Base-by-base conservation (phyloP, 2,797 vertebrate genomes). In the Neoniphon sammara region DNA sequence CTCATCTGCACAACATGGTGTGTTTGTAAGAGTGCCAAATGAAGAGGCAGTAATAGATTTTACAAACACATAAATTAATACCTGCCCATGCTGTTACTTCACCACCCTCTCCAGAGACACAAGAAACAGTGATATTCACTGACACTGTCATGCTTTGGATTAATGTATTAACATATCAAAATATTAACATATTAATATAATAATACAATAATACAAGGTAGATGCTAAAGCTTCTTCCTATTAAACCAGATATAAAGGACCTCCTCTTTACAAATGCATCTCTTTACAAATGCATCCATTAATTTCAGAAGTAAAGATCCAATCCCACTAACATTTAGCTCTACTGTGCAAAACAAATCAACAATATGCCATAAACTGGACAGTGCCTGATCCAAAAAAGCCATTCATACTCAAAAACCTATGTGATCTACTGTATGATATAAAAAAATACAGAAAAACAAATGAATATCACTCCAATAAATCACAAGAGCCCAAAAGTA, bases 391-490 rank as follows among this genome's bases (percentile, higher is more conserved):
- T 57, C 9, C 30, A 57, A 18, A 20, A 10, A 36, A 39, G 30
- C 12, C 30, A 36, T 17, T 66, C 47, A 71, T 21, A 61, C 70
- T 83, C 72, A 66, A 70, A 74, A 69, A 58, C 57, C 61, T 74
- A 49, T 54, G 36, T 67, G 69, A 75, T 44, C 64, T 78, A 65
- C 54, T 72, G 56, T 82, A 50, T 57, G 65, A 82, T 70, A 80
- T 85, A 77, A 53, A 79, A 31, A 34, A 73, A 82, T 80, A 78
- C 67, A 72, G 60, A 85, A 88, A 89, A 80, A 81, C 9, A 87
- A 89, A 91, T 89, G 73, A 93, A 92, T 90, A 91, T 87, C 76
- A 87, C 71, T 88, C 75, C 85, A 91, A 88, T 92, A 91, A 92
- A 91, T 88, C 78, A 79, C 78, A 74, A 67, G 83, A 89, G 77